These are phyloP conservation scores for Tokudaia tokunoshimensis DNA, from an alignment of 2,797 vertebrate species.

Conservation along the genomic window DNA sequence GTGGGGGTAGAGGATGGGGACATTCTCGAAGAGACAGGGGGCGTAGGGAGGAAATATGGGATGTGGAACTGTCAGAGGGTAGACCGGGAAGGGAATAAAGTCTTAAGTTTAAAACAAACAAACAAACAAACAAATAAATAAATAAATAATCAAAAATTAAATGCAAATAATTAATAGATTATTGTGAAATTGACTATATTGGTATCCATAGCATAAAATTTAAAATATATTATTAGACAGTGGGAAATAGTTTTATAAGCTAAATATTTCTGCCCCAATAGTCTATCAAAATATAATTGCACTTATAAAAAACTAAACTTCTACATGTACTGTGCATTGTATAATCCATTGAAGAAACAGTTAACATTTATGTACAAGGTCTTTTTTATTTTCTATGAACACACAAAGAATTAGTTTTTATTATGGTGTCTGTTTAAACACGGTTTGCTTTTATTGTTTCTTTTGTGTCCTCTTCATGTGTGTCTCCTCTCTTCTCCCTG, in stretches of 20 bases:
- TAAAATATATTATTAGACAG: background rate
- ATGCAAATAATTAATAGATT: conserved; percentile 2
- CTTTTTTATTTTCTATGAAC: background rate
- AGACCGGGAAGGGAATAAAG: too few relatives aligned
- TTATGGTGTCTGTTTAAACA: background rate
- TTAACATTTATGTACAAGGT: conserved; percentile 61
- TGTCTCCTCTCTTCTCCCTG: background rate
- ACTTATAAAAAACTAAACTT: conserved; percentile 30
- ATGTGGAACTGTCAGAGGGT: too few relatives aligned
- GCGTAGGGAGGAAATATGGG: too few relatives aligned
- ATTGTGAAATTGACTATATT: conserved; percentile 19
- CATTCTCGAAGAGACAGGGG: too few relatives aligned
- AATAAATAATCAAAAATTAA: background rate
- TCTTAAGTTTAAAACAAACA: too few relatives aligned
- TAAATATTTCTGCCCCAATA: background rate
- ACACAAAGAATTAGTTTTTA: background rate
- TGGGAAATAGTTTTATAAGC: conserved; percentile 1
- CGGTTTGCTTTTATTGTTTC: background rate
- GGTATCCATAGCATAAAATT: conserved; percentile 23
- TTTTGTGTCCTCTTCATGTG: background rate
- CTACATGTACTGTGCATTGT: conserved; percentile 69
- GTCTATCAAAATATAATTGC: conserved; percentile 26
- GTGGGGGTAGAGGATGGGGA: too few relatives aligned
- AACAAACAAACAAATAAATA: too few relatives aligned
- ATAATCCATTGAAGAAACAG: conserved; percentile 67